Evolutionary conservation across 2,888 invertebrate species (phyloP), one percentile per base, ranked within the genome.

Genomic region (Drosophila subquinaria): DNA sequence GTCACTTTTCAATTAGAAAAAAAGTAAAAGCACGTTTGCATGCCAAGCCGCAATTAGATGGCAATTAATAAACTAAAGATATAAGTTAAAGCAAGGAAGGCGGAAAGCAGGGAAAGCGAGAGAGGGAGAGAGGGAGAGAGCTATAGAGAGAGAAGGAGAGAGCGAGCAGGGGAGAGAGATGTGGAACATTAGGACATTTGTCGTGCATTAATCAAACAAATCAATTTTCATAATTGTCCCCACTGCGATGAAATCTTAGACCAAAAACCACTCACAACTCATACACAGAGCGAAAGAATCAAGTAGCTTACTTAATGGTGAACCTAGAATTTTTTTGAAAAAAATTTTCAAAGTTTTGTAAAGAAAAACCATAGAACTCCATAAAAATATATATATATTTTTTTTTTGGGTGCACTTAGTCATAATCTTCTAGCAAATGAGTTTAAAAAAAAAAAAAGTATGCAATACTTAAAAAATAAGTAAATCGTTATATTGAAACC

Each of bases 181-280:
- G 6, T 6, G 43, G 13, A 4, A 48, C 57, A 50, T 50, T 48
- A 15, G 27, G 17, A 17, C 57, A 50, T 57, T 64, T 47, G 45
- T 59, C 35, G 61, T 73, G 75, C 78, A 85, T 84, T 87, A 87
- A 87, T 87, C 79, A 88, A 87, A 79, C 76, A 85, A 87, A 84
- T 87, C 82, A 87, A 87, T 87, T 84, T 84, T 84, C 71, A 82
- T 87, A 72, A 76, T 52, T 61, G 9, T 33, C 17, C 20, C 33
- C 20, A 50, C 1, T 13, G 23, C 67, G 47, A 38, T 63, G 62
- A 67, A 69, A 65, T 76, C 68, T 66, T 68, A 69, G 69, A 76
- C 70, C 48, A 48, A 38, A 70, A 77, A 77, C 48, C 68, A 73
- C 76, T 69, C 72, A 64, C 42, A 13, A 35, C 23, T 4, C 8